Conservation (phyloP, 1,140 invertebrate species). For the Apis cerana region DNA sequence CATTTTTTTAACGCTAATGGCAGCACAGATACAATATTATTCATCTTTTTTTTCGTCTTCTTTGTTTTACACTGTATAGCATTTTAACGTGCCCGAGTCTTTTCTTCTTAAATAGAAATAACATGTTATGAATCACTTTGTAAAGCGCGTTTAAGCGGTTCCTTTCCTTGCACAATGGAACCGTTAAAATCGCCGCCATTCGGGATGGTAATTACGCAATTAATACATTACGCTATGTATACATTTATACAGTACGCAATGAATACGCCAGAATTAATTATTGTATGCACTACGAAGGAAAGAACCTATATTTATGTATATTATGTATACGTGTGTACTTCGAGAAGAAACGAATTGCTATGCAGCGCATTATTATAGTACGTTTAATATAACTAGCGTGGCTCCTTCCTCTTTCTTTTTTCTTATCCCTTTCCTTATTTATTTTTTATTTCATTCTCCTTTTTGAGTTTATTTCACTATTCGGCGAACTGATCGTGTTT, state of each 20-base stretch:
- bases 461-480: neutral
- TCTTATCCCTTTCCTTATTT: neutral
- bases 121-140: slow-evolving; percentile 43
- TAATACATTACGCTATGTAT: slow-evolving; percentile 58
- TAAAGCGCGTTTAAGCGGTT: slow-evolving; percentile 15
- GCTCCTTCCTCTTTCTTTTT: neutral
- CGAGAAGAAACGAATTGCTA: slow-evolving; percentile 59
- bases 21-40: slow-evolving; percentile 73
- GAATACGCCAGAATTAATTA: slow-evolving; percentile 52
- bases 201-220: slow-evolving; percentile 51
- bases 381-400: slow-evolving; percentile 32
- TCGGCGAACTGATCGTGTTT: neutral
- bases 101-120: slow-evolving; percentile 42
- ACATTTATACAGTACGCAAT: slow-evolving; percentile 60
- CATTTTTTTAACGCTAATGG: slow-evolving; percentile 69
- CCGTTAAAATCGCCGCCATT: slow-evolving; percentile 1
- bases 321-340: slow-evolving; percentile 45
- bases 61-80: slow-evolving; percentile 52
- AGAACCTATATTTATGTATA: slow-evolving; percentile 55
- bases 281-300: slow-evolving; percentile 60
- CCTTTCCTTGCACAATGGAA: neutral
- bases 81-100: slow-evolving; percentile 50
- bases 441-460: no score
- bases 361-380: slow-evolving; percentile 50
- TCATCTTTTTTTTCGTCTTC: slow-evolving; percentile 5